Evolutionary conservation across 1,140 invertebrate species (phyloP).

Genomic region (Drosophila sproati): DNA sequence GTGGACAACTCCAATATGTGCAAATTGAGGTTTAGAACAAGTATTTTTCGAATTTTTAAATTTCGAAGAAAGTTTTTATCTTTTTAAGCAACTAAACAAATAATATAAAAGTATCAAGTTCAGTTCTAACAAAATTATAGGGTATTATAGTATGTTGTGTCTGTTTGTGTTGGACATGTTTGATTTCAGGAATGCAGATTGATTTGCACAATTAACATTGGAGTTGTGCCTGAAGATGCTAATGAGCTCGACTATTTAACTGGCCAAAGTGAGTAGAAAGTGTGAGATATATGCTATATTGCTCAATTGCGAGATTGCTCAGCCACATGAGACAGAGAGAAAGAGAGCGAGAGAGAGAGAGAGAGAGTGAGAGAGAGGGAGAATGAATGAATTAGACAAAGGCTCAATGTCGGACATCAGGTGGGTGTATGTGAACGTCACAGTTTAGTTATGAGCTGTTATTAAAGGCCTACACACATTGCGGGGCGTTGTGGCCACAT

Average conservation of each 20-base stretch:
- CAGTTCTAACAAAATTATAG: not conserved
- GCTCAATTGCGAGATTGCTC: conserved; percentile 3
- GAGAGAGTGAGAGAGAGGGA: too few relatives aligned
- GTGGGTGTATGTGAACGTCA: conserved; percentile 14
- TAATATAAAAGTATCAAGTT: too few relatives aligned
- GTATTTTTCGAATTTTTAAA: too few relatives aligned
- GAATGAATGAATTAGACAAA: not conserved
- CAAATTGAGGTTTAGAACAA: too few relatives aligned
- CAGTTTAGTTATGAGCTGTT: conserved; percentile 38
- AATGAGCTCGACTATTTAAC: conserved; percentile 15
- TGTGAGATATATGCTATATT: too few relatives aligned
- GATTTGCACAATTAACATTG: conserved; percentile 27
- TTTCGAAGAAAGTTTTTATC: too few relatives aligned
- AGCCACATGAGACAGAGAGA: not conserved
- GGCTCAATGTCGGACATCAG: not conserved
- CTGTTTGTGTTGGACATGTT: not conserved
- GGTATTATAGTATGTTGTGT: not conserved
- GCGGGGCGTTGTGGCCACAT: too few relatives aligned
- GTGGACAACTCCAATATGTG: too few relatives aligned
- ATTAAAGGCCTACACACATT: conserved; percentile 34
- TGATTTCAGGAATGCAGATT: conserved; percentile 8
- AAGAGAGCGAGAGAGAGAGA: too few relatives aligned
- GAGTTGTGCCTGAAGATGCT: conserved; percentile 9
- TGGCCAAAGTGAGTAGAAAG: not conserved
- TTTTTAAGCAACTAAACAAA: too few relatives aligned